phyloP scores from a whole-genome alignment of 1,140 invertebrate genomes.

The Neoseiulus cucumeris region DNA sequence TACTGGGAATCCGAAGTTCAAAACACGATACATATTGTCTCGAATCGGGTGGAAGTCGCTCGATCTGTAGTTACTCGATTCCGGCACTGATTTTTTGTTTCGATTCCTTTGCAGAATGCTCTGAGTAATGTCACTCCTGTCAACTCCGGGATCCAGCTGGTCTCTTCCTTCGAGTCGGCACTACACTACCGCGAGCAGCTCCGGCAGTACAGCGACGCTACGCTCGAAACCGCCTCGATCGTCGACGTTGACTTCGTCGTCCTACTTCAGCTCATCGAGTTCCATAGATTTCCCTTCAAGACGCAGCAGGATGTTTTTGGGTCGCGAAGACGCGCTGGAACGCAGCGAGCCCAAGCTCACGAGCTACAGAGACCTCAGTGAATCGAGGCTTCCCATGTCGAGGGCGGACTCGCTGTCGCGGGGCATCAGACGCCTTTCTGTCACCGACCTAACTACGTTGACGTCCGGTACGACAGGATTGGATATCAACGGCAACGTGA shows the following conservation, averaged over 20 bases:
- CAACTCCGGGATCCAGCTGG: background rate
- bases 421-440: background rate
- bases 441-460: background rate
- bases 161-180: background rate
- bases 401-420: background rate
- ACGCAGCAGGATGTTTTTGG: background rate
- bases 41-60: no score
- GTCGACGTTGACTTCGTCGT: background rate
- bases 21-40: no score
- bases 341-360: constrained; percentile 1
- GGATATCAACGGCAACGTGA: background rate
- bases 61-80: no score
- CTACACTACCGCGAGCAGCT: background rate
- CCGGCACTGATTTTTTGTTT: no score
- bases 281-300: background rate
- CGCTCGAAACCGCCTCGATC: constrained; percentile 2
- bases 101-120: no score
- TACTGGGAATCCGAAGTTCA: no score
- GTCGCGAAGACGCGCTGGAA: constrained; percentile 7
- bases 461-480: background rate
- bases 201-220: background rate
- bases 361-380: constrained; percentile 6
- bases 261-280: background rate
- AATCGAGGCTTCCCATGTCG: background rate
- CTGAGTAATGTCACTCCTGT: background rate